phyloP scores from a whole-genome alignment of 2,113 vertebrate genomes.

The Bujurquina vittata region DNA sequence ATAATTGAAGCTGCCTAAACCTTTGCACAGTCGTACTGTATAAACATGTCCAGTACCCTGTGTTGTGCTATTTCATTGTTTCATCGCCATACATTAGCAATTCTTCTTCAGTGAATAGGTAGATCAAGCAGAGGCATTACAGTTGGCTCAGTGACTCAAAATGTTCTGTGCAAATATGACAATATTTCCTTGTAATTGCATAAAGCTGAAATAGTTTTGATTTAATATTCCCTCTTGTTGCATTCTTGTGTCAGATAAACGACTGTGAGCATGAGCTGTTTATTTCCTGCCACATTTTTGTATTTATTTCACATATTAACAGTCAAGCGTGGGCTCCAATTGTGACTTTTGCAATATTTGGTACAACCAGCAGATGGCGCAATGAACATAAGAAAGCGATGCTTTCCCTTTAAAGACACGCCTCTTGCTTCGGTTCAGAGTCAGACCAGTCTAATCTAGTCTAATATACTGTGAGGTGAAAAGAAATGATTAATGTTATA shows the following conservation, averaged over 20 bases:
- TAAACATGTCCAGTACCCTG: background rate
- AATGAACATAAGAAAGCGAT: background rate
- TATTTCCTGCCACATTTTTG: background rate
- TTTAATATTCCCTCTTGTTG: background rate
- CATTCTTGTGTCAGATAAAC: background rate
- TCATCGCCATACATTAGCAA: background rate
- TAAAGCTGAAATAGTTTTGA: background rate
- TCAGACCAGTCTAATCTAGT: no score
- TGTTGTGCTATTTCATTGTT: background rate
- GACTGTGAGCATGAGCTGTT: background rate
- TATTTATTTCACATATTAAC: background rate
- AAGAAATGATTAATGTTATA: no score
- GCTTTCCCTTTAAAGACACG: background rate
- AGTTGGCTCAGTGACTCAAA: background rate
- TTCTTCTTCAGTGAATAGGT: background rate
- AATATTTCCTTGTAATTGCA: background rate
- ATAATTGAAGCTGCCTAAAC: background rate
- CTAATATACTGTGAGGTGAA: no score
- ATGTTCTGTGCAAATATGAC: background rate
- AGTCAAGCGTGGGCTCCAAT: background rate
- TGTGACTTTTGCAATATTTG: background rate
- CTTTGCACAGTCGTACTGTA: background rate
- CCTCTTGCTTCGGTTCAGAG: background rate
- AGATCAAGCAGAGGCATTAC: background rate
- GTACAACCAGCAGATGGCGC: constrained; percentile 27